phyloP scores from a whole-genome alignment of 2,113 vertebrate genomes.

The Paracanthobrama guichenoti region DNA sequence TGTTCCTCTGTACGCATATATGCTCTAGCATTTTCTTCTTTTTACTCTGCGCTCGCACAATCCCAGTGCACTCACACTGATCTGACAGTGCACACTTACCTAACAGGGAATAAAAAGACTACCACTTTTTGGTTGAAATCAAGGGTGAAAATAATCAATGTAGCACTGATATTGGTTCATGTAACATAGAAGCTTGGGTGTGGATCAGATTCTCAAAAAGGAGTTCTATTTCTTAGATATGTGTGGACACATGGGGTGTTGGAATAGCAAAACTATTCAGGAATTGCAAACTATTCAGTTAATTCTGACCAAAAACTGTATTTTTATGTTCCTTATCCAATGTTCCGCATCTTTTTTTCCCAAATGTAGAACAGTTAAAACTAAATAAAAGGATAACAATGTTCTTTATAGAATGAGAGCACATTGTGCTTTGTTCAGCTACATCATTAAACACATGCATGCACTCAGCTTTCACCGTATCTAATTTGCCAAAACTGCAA shows the following conservation, averaged over 20 bases:
- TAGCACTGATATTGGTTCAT: background rate
- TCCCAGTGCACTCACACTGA: background rate
- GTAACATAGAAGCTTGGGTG: background rate
- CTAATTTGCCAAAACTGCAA: conserved; percentile 7
- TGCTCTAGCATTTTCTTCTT: background rate
- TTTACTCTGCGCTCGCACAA: conserved; percentile 1
- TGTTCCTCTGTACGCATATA: conserved; percentile 47
- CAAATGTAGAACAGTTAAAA: background rate
- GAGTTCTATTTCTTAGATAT: background rate
- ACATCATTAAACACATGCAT: background rate
- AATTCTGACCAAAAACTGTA: background rate
- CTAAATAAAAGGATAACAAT: background rate
- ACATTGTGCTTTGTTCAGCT: background rate
- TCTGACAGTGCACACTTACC: background rate
- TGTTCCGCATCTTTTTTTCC: conserved; percentile 3
- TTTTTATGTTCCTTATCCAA: background rate
- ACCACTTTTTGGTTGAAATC: background rate
- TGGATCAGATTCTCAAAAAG: background rate
- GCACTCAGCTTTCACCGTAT: background rate
- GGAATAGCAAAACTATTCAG: too few species aligned
- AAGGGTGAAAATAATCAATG: background rate
- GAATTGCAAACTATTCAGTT: background rate
- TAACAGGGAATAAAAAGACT: background rate
- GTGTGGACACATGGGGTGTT: background rate
- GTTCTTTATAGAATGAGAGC: conserved; percentile 10